Conservation (phyloP, 2,797 vertebrate species). For the Enteromius anoplus region DNA sequence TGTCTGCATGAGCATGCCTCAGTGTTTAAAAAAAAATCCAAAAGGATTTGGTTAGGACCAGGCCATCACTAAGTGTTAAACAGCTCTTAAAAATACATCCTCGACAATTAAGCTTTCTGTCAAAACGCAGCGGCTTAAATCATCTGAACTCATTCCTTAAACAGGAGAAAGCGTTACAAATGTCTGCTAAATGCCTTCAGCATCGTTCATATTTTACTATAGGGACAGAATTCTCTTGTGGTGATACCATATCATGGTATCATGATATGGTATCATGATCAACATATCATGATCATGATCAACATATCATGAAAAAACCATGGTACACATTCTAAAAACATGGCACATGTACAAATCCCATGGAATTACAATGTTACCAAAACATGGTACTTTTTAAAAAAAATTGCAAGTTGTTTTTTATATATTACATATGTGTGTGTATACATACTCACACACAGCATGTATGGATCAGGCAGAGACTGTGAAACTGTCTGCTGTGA, state of each 20-base stretch:
- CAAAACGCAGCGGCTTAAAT: neutral
- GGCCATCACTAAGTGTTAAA: conserved; percentile 41
- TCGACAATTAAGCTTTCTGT: neutral
- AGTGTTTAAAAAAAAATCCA: conserved; percentile 44
- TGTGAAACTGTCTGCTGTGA: conserved; percentile 4
- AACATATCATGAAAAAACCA: too few relatives aligned
- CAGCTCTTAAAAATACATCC: conserved; percentile 22
- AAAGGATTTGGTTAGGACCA: conserved; percentile 42
- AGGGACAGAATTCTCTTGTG: neutral
- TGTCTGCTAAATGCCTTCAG: conserved; percentile 28
- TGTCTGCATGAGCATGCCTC: conserved; percentile 38
- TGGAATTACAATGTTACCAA: neutral
- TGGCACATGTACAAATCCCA: neutral
- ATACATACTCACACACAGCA: neutral
- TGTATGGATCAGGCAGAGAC: neutral
- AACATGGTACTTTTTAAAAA: neutral
- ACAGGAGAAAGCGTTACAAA: neutral
- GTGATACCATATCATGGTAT: too few relatives aligned
- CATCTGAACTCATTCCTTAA: neutral
- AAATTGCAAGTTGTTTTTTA: neutral
- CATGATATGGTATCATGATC: too few relatives aligned
- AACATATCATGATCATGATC: too few relatives aligned
- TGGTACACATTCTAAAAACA: neutral
- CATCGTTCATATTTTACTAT: neutral
- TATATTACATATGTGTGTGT: neutral